Percentiles rank a stretch among this genome's conserved stretches.
Conservation (phyloP, 2,797 vertebrate species). For the Enteromius treurensis region DNA sequence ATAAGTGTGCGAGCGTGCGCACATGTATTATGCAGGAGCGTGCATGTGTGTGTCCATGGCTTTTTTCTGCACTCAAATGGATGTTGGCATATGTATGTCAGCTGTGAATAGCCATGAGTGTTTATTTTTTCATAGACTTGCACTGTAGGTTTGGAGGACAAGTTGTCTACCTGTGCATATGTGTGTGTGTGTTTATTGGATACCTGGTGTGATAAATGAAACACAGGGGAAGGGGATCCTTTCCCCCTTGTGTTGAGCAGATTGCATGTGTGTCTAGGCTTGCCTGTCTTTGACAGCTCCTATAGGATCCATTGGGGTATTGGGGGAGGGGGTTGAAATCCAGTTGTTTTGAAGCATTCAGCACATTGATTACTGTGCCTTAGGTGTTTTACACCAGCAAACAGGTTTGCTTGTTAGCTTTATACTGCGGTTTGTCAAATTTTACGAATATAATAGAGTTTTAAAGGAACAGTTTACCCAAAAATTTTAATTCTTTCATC, state of each 20-base stretch:
- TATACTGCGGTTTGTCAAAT: not conserved
- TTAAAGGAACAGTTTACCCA: not conserved
- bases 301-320: constrained; percentile 29
- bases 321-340: constrained; percentile 18
- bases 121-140: constrained; percentile 22
- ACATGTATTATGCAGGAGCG: constrained; percentile 5
- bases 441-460: not conserved
- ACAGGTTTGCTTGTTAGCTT: constrained; percentile 35
- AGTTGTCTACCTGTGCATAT: not conserved
- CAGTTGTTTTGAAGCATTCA: constrained; percentile 32
- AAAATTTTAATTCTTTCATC: not conserved
- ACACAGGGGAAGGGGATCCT: constrained; percentile 20
- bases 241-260: constrained; percentile 9
- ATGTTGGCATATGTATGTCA: constrained; percentile 16
- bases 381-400: constrained; percentile 37
- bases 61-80: constrained; percentile 19
- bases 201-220: constrained; percentile 48
- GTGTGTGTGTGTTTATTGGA: not conserved
- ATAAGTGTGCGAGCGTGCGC: constrained; percentile 25
- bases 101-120: not conserved
- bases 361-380: not conserved
- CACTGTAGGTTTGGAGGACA: not conserved
- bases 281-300: constrained; percentile 46
- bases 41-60: constrained; percentile 3
- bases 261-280: constrained; percentile 23